A percentile compares a stretch with the other conserved stretches of the same genome.
Evolutionary conservation across 2,113 vertebrate genomes (phyloP).

Genomic region (Entosphenus tridentatus): DNA sequence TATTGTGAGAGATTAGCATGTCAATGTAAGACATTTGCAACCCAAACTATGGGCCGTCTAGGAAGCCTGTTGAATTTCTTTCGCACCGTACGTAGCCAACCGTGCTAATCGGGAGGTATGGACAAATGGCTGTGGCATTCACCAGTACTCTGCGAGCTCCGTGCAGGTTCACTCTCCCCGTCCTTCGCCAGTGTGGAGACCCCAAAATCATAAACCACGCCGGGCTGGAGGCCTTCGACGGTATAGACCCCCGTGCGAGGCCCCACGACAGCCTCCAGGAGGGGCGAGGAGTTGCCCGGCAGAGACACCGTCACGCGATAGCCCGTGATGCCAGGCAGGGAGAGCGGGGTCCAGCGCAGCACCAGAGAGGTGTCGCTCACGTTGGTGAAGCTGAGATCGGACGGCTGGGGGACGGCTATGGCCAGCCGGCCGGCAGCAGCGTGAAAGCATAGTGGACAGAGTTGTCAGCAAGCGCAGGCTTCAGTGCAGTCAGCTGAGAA

Average conservation of each 20-base stretch:
- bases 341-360: constrained; percentile 78
- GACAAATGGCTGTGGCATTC: constrained; percentile 17
- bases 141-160: constrained; percentile 82
- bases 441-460: too few species aligned
- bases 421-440: too few species aligned
- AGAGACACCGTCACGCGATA: constrained; percentile 82
- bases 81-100: too few species aligned
- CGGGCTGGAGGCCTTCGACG: constrained; percentile 73
- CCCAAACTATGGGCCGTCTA: too few species aligned
- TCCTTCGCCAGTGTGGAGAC: constrained; percentile 73
- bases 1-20: too few species aligned
- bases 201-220: constrained; percentile 89
- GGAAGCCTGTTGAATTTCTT: too few species aligned
- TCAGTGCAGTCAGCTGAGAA: too few species aligned
- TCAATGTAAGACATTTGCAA: too few species aligned
- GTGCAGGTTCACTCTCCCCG: constrained; percentile 67
- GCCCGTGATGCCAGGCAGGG: constrained; percentile 59
- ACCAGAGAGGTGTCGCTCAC: constrained; percentile 78
- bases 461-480: too few species aligned
- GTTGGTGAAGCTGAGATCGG: constrained; percentile 70
- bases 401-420: constrained; percentile 62
- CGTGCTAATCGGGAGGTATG: too few species aligned
- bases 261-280: constrained; percentile 74
- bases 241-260: constrained; percentile 60
- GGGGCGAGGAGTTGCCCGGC: constrained; percentile 66